Conservation (phyloP, 2,113 vertebrate species). For the Oncorhynchus keta region DNA sequence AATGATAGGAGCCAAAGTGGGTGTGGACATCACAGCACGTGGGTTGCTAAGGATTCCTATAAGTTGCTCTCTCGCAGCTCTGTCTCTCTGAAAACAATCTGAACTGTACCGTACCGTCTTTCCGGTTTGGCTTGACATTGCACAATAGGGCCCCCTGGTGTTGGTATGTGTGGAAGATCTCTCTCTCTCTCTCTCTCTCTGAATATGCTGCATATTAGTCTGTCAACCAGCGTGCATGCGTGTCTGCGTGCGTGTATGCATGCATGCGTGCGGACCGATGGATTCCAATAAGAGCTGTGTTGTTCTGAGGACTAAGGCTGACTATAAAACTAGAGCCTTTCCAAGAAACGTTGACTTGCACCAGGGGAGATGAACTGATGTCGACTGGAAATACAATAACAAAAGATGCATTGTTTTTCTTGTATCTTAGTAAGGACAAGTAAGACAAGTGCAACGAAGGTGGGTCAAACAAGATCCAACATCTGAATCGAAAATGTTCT, state of each 20-base stretch:
- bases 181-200: too few relatives aligned
- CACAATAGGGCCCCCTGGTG: constrained; percentile 52
- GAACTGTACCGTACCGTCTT: constrained; percentile 39
- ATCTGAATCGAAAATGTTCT: not conserved
- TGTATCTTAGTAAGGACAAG: not conserved
- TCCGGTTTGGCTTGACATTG: constrained; percentile 28
- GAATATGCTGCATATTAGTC: too few relatives aligned
- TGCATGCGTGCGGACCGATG: too few relatives aligned
- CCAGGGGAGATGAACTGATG: not conserved
- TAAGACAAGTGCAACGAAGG: not conserved
- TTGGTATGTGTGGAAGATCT: not conserved
- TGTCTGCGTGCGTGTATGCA: too few relatives aligned
- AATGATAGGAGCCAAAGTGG: not conserved
- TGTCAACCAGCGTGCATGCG: too few relatives aligned
- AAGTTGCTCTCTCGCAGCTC: not conserved
- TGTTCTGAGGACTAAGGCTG: too few relatives aligned
- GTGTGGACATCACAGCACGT: not conserved
- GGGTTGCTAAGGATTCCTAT: not conserved
- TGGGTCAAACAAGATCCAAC: not conserved
- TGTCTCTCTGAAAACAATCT: constrained; percentile 44
- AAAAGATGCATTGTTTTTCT: not conserved
- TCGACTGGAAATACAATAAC: not conserved
- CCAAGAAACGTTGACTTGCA: too few relatives aligned
- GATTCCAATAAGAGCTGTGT: too few relatives aligned
- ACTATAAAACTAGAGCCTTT: too few relatives aligned